phyloP scores from a whole-genome alignment of 2,113 vertebrate species.

The Hyaena hyaena region DNA sequence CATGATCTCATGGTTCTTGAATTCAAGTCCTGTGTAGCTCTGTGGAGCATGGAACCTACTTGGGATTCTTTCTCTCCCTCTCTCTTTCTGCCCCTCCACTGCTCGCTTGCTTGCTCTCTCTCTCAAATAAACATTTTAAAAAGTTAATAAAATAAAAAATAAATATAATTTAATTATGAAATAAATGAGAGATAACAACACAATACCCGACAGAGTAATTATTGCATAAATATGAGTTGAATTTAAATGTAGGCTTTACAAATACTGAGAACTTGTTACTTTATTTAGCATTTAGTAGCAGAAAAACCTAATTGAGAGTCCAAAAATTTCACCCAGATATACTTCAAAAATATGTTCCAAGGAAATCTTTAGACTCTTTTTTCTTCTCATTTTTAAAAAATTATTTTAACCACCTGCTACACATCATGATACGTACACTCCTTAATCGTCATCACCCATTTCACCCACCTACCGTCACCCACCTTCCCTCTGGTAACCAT shows the following conservation, averaged over 20 bases:
- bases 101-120: too few species aligned
- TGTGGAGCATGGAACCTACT: too few species aligned
- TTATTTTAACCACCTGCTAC: not conserved
- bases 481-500: not conserved
- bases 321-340: not conserved
- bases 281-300: not conserved
- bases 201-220: not conserved
- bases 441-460: not conserved
- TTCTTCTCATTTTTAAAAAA: not conserved
- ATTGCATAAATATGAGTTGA: not conserved
- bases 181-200: not conserved
- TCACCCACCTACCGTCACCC: not conserved
- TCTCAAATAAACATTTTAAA: too few species aligned
- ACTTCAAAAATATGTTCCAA: not conserved
- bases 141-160: not conserved
- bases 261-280: not conserved
- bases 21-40: too few species aligned
- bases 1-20: too few species aligned
- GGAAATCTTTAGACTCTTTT: not conserved
- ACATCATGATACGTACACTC: not conserved
- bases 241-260: slow-evolving; percentile 30
- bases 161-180: slow-evolving; percentile 49
- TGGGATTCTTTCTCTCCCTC: too few species aligned
- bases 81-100: too few species aligned
- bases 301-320: not conserved